A percentile compares a stretch with the other conserved stretches of the same genome.
These are phyloP conservation scores for Lophura nycthemera DNA, from an alignment of 2,113 vertebrate genomes.

Conservation along the genomic window DNA sequence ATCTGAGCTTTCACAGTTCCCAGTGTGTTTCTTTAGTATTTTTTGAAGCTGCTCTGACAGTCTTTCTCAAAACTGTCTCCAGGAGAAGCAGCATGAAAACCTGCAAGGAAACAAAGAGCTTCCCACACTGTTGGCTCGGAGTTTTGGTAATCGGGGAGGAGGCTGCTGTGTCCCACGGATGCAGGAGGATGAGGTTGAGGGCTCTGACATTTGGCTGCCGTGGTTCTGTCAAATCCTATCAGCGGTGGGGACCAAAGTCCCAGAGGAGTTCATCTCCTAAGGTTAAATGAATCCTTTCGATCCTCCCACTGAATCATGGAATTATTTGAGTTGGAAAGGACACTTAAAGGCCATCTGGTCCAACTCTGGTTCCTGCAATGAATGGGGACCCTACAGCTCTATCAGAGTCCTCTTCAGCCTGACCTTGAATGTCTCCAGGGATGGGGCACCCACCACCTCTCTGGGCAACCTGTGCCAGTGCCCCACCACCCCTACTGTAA, in stretches of 20 bases:
- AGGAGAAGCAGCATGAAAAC: slow-evolving; percentile 58
- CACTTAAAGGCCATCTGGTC: no score
- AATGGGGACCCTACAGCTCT: no score
- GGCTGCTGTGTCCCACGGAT: neutral
- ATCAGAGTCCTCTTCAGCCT: no score
- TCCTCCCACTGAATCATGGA: neutral
- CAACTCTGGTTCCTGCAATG: no score
- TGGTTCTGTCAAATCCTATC: neutral
- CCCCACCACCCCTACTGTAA: no score
- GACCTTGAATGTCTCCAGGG: no score
- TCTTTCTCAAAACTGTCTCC: slow-evolving; percentile 64
- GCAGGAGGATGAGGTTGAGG: neutral
- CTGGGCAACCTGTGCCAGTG: no score
- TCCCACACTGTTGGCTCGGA: slow-evolving; percentile 21
- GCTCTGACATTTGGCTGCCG: rapidly evolving
- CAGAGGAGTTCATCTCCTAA: neutral
- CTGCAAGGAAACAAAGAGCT: slow-evolving; percentile 47
- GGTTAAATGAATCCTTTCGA: neutral
- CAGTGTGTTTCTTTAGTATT: slow-evolving; percentile 60
- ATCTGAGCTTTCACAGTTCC: slow-evolving; percentile 69
- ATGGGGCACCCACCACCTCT: no score
- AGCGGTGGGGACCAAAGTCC: neutral
- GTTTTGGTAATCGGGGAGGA: neutral
- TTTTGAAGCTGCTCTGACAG: slow-evolving; percentile 60
- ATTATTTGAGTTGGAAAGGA: no score